Percentiles rank a stretch among this genome's conserved stretches.
These are phyloP conservation scores for Drosophila leontia DNA, from an alignment of 1,140 invertebrate genomes.

Conservation along the genomic window DNA sequence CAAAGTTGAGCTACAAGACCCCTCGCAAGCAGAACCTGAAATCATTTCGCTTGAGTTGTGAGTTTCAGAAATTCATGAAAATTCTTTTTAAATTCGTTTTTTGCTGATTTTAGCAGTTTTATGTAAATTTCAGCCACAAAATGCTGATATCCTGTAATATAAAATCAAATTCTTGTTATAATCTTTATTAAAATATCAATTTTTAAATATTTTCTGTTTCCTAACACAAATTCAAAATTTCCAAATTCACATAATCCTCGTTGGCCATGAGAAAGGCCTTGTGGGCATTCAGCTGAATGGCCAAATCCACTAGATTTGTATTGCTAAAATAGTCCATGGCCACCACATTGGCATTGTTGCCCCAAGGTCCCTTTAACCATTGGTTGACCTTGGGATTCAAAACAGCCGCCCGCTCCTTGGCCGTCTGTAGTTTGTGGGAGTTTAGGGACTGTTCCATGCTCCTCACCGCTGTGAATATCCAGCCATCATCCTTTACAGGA, in stretches of 20 bases:
- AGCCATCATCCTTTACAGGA: slow-evolving; percentile 71
- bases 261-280: slow-evolving; percentile 68
- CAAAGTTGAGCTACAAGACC: too few species aligned
- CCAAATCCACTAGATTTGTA: slow-evolving; percentile 87
- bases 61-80: too few species aligned
- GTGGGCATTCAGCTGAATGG: slow-evolving; percentile 82
- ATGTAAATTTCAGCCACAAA: neutral
- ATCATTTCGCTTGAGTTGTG: too few species aligned
- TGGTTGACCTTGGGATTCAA: slow-evolving; percentile 73
- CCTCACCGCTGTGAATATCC: slow-evolving; percentile 69
- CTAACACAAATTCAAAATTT: slow-evolving; percentile 48
- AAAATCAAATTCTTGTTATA: neutral
- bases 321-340: slow-evolving; percentile 88
- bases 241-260: slow-evolving; percentile 63
- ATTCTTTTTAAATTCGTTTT: too few species aligned
- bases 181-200: neutral
- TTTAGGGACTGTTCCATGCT: slow-evolving; percentile 76
- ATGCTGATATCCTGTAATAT: neutral
- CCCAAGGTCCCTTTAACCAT: slow-evolving; percentile 85
- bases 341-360: slow-evolving; percentile 86
- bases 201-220: too few species aligned
- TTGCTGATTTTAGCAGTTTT: too few species aligned
- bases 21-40: too few species aligned
- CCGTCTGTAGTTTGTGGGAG: slow-evolving; percentile 59
- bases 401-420: slow-evolving; percentile 67